These are phyloP conservation scores for Zaprionus capensis DNA, from an alignment of 1,140 invertebrate genomes.

Conservation along the genomic window DNA sequence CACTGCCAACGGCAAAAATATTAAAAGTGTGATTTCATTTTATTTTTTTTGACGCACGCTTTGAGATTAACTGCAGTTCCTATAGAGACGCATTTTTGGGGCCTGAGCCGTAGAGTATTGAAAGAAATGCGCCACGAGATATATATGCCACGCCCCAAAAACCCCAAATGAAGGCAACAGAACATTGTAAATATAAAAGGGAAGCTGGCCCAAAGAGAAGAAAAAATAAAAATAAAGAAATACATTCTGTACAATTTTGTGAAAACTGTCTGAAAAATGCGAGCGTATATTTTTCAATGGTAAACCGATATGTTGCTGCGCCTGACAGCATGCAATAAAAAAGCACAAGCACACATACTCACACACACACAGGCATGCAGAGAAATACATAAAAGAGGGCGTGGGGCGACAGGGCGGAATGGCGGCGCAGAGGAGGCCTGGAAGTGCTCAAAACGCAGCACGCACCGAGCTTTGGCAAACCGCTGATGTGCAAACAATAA, in stretches of 20 bases:
- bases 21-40: neutral
- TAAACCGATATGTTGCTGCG: constrained; percentile 76
- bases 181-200: constrained; percentile 21
- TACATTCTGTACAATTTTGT: constrained; percentile 63
- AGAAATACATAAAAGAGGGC: constrained; percentile 38
- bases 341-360: constrained; percentile 37
- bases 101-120: constrained; percentile 10
- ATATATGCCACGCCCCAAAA: constrained; percentile 15
- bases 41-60: neutral
- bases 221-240: constrained; percentile 45
- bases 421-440: constrained; percentile 53
- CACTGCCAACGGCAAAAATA: neutral
- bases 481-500: constrained; percentile 83
- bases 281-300: constrained; percentile 72
- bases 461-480: constrained; percentile 61
- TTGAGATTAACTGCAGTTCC: constrained; percentile 21
- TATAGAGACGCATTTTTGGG: neutral
- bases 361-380: constrained; percentile 9
- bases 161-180: constrained; percentile 11
- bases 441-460: constrained; percentile 55
- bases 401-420: constrained; percentile 10
- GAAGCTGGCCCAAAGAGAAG: constrained; percentile 5
- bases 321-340: constrained; percentile 77
- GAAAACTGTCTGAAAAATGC: constrained; percentile 78
- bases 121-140: constrained; percentile 11